Conservation (phyloP, 2,113 vertebrate species). For the Bujurquina vittata region DNA sequence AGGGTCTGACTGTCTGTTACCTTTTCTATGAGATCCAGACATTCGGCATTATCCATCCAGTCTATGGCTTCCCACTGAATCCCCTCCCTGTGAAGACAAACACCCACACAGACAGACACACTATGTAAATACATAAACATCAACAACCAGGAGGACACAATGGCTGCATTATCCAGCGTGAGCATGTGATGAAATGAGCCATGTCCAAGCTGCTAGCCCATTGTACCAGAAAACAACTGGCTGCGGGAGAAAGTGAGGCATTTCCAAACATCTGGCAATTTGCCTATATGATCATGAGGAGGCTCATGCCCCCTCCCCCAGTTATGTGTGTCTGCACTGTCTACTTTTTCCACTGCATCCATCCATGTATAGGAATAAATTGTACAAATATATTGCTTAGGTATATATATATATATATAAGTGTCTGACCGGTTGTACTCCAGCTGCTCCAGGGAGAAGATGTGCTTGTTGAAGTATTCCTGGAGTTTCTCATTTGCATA, state of each 20-base stretch:
- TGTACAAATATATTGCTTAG: not conserved
- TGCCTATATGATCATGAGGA: slow-evolving; percentile 31
- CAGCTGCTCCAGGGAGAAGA: slow-evolving; percentile 93
- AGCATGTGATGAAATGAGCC: slow-evolving; percentile 74
- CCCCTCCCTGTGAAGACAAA: slow-evolving; percentile 84
- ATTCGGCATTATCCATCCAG: slow-evolving; percentile 97
- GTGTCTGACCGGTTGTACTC: slow-evolving; percentile 89
- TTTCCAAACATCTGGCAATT: slow-evolving; percentile 57
- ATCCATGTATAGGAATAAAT: not conserved
- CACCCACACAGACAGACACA: slow-evolving; percentile 32
- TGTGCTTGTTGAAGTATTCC: slow-evolving; percentile 96
- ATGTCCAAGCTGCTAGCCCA: slow-evolving; percentile 59
- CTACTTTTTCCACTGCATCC: slow-evolving; percentile 9
- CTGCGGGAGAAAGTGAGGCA: slow-evolving; percentile 45
- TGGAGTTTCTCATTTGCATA: slow-evolving; percentile 95
- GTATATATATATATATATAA: not conserved
- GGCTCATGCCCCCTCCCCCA: slow-evolving; percentile 20
- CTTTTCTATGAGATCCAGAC: slow-evolving; percentile 94
- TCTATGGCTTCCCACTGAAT: slow-evolving; percentile 95
- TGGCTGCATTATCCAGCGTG: slow-evolving; percentile 63
- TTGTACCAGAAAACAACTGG: slow-evolving; percentile 69
- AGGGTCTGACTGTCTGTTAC: slow-evolving; percentile 67
- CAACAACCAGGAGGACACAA: slow-evolving; percentile 67
- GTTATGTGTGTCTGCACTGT: slow-evolving; percentile 28
- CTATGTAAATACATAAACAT: slow-evolving; percentile 43